phyloP scores from a whole-genome alignment of 2,113 vertebrate species.

The Megaceryle maxima region DNA sequence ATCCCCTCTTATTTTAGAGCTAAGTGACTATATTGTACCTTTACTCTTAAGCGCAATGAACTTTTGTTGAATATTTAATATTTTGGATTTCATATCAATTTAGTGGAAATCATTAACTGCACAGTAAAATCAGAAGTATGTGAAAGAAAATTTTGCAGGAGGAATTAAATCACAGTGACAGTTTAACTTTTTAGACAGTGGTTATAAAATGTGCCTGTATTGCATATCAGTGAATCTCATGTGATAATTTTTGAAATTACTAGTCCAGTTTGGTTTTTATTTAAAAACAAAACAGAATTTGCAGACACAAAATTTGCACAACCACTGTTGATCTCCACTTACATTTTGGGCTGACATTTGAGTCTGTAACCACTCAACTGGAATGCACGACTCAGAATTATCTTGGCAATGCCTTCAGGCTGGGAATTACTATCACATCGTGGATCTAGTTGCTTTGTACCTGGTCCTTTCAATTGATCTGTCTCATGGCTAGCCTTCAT shows the following conservation, averaged over 20 bases:
- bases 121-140: neutral
- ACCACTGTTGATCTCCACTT: neutral
- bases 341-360: neutral
- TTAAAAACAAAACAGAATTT: neutral
- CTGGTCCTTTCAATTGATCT: neutral
- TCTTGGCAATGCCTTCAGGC: neutral
- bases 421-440: neutral
- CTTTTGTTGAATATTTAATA: constrained; percentile 33
- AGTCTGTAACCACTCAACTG: neutral
- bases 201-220: neutral
- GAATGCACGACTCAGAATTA: neutral
- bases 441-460: neutral
- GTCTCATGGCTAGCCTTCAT: neutral
- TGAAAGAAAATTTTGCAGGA: neutral
- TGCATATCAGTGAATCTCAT: neutral
- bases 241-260: neutral
- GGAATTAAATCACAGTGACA: neutral
- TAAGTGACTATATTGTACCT: constrained; percentile 13
- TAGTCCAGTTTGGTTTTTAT: rapidly evolving
- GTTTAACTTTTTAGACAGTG: neutral
- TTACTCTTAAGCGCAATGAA: constrained; percentile 2
- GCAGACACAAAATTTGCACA: neutral
- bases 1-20: constrained; percentile 42
- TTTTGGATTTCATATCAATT: neutral
- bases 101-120: constrained; percentile 46